Conservation (phyloP, 2,797 vertebrate species). For the Hozukius guyotensis region DNA sequence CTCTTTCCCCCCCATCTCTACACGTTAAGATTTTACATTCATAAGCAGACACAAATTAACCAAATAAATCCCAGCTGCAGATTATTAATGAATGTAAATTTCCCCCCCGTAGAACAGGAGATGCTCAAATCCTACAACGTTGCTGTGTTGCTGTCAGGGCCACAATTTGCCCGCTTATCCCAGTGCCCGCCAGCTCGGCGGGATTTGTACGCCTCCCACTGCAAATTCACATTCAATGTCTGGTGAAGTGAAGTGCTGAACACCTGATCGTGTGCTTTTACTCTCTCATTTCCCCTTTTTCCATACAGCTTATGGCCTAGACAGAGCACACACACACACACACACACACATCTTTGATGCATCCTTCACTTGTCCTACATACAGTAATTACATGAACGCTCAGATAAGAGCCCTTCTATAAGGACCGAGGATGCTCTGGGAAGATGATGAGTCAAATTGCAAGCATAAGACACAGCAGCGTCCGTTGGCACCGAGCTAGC, state of each 20-base stretch:
- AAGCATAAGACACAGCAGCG: conserved; percentile 66
- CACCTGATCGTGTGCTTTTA: conserved; percentile 67
- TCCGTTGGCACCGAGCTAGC: conserved; percentile 69
- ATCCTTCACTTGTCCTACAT: conserved; percentile 68
- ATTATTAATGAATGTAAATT: conserved; percentile 48
- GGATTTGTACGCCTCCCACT: conserved; percentile 52
- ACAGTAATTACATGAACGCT: conserved; percentile 49
- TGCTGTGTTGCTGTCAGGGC: conserved; percentile 45
- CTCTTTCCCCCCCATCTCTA: not conserved
- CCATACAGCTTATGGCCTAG: conserved; percentile 54
- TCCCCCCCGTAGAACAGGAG: conserved; percentile 1
- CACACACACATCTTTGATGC: conserved; percentile 46
- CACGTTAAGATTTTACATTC: conserved; percentile 26
- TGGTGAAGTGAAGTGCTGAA: conserved; percentile 46
- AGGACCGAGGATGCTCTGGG: conserved; percentile 62
- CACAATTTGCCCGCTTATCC: conserved; percentile 39
- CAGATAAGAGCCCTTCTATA: conserved; percentile 52
- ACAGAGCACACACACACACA: conserved; percentile 17
- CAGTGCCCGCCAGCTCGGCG: conserved; percentile 36
- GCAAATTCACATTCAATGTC: conserved; percentile 55
- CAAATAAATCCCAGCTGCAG: conserved; percentile 21
- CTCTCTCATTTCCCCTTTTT: conserved; percentile 30
- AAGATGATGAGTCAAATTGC: conserved; percentile 75
- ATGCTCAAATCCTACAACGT: conserved; percentile 17
- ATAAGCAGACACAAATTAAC: conserved; percentile 24